A percentile compares a stretch with the other conserved stretches of the same genome.
Evolutionary conservation across 2,797 vertebrate genomes (phyloP).

Genomic region (Anguilla pacifica): DNA sequence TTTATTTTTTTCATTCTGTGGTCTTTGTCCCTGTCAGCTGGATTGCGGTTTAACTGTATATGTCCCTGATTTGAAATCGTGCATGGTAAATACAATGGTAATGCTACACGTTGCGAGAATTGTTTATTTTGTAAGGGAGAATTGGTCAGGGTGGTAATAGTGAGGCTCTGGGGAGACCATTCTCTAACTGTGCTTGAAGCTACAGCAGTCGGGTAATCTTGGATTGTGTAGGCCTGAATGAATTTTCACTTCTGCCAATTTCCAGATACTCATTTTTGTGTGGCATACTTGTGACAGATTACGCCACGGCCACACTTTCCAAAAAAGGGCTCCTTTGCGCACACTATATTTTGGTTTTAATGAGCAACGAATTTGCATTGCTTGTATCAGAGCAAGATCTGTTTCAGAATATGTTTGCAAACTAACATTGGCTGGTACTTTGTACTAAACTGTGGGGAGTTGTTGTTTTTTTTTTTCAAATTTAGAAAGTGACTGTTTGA

Average conservation of each 20-base stretch:
- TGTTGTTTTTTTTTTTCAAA: not conserved
- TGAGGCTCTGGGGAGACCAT: not conserved
- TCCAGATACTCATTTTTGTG: not conserved
- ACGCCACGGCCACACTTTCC: not conserved
- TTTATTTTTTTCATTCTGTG: not conserved
- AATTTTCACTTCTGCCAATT: not conserved
- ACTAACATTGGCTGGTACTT: not conserved
- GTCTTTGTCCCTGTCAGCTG: not conserved
- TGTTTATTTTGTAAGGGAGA: not conserved
- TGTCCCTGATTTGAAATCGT: not conserved
- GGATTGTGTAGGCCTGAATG: not conserved
- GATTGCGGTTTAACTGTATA: slow-evolving; percentile 27
- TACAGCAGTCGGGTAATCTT: not conserved
- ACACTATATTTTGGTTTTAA: not conserved
- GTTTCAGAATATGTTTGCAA: not conserved
- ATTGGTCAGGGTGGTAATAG: not conserved
- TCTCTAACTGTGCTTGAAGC: not conserved
- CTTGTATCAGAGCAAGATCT: not conserved
- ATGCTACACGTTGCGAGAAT: not conserved
- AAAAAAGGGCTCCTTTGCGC: not conserved
- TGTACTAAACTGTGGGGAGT: not conserved
- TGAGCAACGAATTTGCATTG: not conserved
- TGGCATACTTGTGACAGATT: not conserved
- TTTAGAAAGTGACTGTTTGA: not conserved
- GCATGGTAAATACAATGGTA: not conserved